phyloP scores from a whole-genome alignment of 2,113 vertebrate species.

The Sturnus vulgaris region DNA sequence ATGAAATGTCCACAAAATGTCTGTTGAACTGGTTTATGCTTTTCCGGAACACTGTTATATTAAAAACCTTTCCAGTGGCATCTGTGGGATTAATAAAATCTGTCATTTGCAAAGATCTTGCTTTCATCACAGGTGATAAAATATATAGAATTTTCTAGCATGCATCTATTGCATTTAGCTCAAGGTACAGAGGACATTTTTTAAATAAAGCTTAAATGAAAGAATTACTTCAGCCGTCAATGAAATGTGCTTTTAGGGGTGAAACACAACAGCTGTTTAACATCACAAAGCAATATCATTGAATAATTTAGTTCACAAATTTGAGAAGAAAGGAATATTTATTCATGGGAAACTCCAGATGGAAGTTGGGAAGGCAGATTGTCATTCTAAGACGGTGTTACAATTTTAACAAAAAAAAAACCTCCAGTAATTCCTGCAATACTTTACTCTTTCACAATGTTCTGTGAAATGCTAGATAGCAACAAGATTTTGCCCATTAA shows the following conservation, averaged over 20 bases:
- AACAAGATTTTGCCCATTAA: background rate
- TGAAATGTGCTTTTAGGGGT: constrained; percentile 10
- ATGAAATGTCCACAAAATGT: background rate
- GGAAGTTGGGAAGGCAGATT: constrained; percentile 32
- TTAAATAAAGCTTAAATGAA: background rate
- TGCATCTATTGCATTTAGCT: background rate
- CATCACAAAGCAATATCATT: constrained; percentile 40
- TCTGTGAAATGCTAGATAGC: background rate
- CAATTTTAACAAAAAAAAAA: background rate
- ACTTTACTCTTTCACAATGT: background rate
- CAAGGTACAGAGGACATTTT: background rate
- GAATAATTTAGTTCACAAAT: constrained; percentile 58
- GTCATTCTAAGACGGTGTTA: background rate
- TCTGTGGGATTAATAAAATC: constrained; percentile 15
- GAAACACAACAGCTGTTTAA: constrained; percentile 53
- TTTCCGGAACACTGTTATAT: background rate
- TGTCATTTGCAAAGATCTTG: background rate
- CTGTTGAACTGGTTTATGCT: background rate
- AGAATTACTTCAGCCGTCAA: background rate
- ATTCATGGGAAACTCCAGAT: constrained; percentile 45
- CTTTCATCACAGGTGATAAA: constrained; percentile 5
- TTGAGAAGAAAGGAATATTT: constrained; percentile 38
- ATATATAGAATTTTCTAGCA: background rate
- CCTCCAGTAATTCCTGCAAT: background rate
- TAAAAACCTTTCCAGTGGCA: background rate